Evolutionary conservation across 2,113 vertebrate species (phyloP), one percentile per base, ranked within the genome.

Genomic region (Boulengerochromis microlepis): DNA sequence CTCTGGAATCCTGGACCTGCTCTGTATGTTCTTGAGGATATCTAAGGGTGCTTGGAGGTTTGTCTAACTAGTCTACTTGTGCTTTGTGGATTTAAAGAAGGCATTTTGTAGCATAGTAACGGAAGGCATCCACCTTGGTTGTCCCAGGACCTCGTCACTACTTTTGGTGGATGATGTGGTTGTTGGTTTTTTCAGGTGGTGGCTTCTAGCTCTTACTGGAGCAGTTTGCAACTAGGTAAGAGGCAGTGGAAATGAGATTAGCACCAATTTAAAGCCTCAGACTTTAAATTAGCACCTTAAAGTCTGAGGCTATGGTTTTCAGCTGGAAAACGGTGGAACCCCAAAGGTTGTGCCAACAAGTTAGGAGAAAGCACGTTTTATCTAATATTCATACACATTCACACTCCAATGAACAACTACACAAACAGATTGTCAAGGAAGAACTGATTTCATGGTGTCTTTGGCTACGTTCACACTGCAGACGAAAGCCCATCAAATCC

Each of bases 41-140:
- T 61, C 22, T 31, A 61, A 31, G 15, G 26, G 3, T 61, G 26
- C 26, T 61, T 61, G 57, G 15, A 10, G 26, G 15, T 31, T 61
- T 61, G 15, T 10, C 57, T 31, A 61, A 31, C 15, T 29, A 61
- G 15, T 59, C 56, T 59, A 59, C 13, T 18, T 59, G 8, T 59
- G 26, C 57, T 59, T 59, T 59, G 57, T 3, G 26, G 15, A 61
- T 18, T 31, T 61, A 31, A 31, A 61, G 26, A 31, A 31, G 26
- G 57, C 3, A 59, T 57, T 59, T 59, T 59, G 26, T 61, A 6
- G 5, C 57, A 61, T 31, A 61, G 26, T 18, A 61, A 31, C 0
- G 2, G 15, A 31, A 61, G 57, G 8, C 0, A 61, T 61, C 57
- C 57, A 31, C 0, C 26, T 31, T 31, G 57, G 26, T 0, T 29